Base-by-base conservation (phyloP, 2,797 vertebrate species). In the Pseudopleuronectes americanus region DNA sequence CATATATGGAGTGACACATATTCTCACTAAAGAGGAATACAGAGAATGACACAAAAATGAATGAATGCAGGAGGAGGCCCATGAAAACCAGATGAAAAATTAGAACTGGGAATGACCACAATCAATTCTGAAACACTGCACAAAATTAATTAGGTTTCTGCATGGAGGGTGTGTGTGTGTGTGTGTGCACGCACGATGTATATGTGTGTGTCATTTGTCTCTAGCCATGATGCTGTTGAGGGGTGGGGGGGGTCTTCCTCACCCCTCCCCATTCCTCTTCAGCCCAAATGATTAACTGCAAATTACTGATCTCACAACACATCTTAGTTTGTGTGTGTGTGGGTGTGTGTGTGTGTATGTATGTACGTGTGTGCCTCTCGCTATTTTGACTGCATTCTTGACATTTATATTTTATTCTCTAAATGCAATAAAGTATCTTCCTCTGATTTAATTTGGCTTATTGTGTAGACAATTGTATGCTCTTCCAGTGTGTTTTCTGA, bases 71-170 rank as follows among this genome's bases (percentile, higher is more conserved):
- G 56, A 71, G 49, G 75, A 83, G 84, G 71, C 89, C 74, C 91
- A 94, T 93, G 93, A 95, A 95, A 94, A 90, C 90, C 90, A 88
- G 92, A 93, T 96, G 94, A 96, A 95, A 96, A 96, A 96, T 95
- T 94, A 95, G 92, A 94, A 94, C 94, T 91, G 93, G 92, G 94
- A 96, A 95, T 96, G 95, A 96, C 95, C 95, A 93, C 93, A 90
- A 96, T 96, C 96, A 96, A 97, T 97, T 97, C 95, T 95, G 93
- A 96, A 96, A 96, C 95, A 95, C 94, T 95, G 95, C 95, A 96
- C 95, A 95, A 96, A 96, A 96, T 96, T 96, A 97, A 97, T 96
- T 97, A 96, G 94, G 94, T 94, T 96, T 97, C 95, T 95, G 95
- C 95, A 95, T 96, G 91, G 92, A 61, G 94, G 91, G 92, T 93